Evolutionary conservation across 2,113 vertebrate genomes (phyloP).

Genomic region (Craseonycteris thonglongyai): DNA sequence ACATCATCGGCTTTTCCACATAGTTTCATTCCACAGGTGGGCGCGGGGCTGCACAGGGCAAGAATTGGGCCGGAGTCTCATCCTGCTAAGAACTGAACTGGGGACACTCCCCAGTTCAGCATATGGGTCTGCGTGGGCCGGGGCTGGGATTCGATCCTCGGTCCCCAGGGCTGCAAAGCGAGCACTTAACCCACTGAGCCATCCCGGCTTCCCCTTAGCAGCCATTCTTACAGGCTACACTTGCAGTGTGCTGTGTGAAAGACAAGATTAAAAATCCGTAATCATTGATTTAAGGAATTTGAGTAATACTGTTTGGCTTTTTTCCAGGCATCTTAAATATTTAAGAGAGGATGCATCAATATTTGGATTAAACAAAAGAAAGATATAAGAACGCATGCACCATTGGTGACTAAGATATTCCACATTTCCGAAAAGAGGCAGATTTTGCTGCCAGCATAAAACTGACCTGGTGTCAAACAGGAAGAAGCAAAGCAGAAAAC

Average conservation of each 20-base stretch:
- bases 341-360: conserved; percentile 48
- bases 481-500: not conserved
- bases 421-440: not conserved
- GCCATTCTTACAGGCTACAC: not conserved
- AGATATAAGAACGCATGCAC: not conserved
- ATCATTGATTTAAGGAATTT: conserved; percentile 55
- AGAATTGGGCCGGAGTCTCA: too few relatives aligned
- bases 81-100: too few relatives aligned
- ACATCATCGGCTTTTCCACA: too few relatives aligned
- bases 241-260: not conserved
- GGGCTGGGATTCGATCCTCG: too few relatives aligned
- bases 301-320: conserved; percentile 36
- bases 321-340: conserved; percentile 42
- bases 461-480: not conserved
- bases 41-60: too few relatives aligned
- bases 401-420: not conserved
- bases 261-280: conserved; percentile 52
- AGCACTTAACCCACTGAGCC: too few relatives aligned
- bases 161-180: too few relatives aligned
- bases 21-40: too few relatives aligned
- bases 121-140: too few relatives aligned
- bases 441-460: not conserved
- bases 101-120: too few relatives aligned
- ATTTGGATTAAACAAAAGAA: conserved; percentile 48
- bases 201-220: too few relatives aligned